Base-by-base conservation (phyloP, 2,888 invertebrate genomes). In the Euclidia mi region DNA sequence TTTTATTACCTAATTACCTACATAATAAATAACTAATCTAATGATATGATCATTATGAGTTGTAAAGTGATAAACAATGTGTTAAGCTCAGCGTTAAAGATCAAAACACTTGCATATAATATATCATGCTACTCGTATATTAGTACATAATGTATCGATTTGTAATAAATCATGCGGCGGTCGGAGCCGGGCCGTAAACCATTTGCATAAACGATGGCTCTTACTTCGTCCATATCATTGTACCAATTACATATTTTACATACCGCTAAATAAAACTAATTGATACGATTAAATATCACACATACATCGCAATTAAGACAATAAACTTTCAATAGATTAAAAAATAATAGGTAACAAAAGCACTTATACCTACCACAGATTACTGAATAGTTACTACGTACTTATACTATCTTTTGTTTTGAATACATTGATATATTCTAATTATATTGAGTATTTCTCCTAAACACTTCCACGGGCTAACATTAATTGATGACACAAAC, bases 181-280 rank as follows among this genome's bases (percentile, higher is more conserved):
- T 69, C 71, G 59, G 68, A 74, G 66, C 64, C 73, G 66, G 69
- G 71, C 76, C 62, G 82, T 87, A 85, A 87, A 85, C 49, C 81
- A 88, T 89, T 86, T 84, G 85, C 88, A 88, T 88, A 87, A 81
- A 73, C 75, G 82, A 83, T 82, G 76, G 79, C 71, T 68, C 72
- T 59, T 64, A 76, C 83, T 82, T 81, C 73, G 78, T 76, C 68
- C 72, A 57, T 74, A 80, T 76, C 75, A 68, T 65, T 66, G 70
- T 78, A 66, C 78, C 84, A 82, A 86, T 84, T 84, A 84, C 69
- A 77, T 82, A 71, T 75, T 48, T 55, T 57, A 63, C 50, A 58
- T 58, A 61, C 65, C 56, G 60, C 55, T 49, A 45, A 10, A 57
- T 34, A 48, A 49, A 51, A 56, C 53, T 14, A 37, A n/a, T n/a